These are phyloP conservation scores for Zaprionus nigranus DNA, from an alignment of 1,140 invertebrate species.

Conservation along the genomic window DNA sequence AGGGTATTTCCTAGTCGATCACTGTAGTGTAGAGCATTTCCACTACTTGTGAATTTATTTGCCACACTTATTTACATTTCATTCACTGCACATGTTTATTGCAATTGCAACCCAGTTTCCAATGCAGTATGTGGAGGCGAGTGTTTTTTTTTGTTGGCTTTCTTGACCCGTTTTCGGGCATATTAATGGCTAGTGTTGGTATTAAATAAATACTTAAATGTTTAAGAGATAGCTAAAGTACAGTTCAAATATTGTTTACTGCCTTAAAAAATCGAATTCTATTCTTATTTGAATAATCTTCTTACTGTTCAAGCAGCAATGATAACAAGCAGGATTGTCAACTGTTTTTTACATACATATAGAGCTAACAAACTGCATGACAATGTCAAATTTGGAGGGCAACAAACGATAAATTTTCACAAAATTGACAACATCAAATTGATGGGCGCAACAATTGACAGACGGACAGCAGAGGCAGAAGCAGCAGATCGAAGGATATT, in stretches of 20 bases:
- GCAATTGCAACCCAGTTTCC: not conserved
- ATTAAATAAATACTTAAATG: slow-evolving; percentile 1
- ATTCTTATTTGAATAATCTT: slow-evolving; percentile 3
- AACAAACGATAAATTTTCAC: slow-evolving; percentile 79
- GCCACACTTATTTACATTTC: slow-evolving; percentile 11
- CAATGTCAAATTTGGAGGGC: slow-evolving; percentile 77
- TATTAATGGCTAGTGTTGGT: not conserved
- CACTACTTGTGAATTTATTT: not conserved
- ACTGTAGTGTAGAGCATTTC: not conserved
- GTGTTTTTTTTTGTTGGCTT: too few relatives aligned
- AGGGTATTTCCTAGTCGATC: not conserved
- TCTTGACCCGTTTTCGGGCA: not conserved
- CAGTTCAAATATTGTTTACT: not conserved
- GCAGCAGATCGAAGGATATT: slow-evolving; percentile 21
- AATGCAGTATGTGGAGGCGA: not conserved
- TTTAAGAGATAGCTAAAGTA: not conserved
- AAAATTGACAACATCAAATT: slow-evolving; percentile 82
- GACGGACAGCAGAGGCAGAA: slow-evolving; percentile 17
- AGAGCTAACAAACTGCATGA: slow-evolving; percentile 79
- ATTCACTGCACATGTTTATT: slow-evolving; percentile 17
- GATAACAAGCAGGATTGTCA: slow-evolving; percentile 34
- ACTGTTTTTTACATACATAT: slow-evolving; percentile 48
- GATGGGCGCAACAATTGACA: slow-evolving; percentile 65
- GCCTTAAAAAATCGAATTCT: not conserved
- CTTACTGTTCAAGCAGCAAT: not conserved